Evolutionary conservation across 2,113 vertebrate genomes (phyloP), one percentile per base, ranked within the genome.

Genomic region (Gadus macrocephalus): DNA sequence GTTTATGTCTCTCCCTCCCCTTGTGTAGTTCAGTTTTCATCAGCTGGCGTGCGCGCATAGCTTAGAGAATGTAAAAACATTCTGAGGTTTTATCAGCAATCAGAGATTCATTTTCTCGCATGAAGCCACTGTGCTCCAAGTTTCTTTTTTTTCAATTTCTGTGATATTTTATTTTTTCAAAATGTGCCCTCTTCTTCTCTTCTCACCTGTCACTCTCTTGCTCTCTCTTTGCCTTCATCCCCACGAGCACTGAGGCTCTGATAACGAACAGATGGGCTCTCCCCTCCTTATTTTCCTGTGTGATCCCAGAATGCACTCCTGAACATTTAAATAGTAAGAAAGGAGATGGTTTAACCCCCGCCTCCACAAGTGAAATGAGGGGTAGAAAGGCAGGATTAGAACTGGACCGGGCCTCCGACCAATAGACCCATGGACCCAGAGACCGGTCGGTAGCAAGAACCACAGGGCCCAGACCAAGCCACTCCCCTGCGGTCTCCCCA

Each of bases 381-480:
- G 73, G 60, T 78, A 71, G 70, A 79, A 71, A 67, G 64, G 66
- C 59, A 72, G 72, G 31, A 78, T 73, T 75, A 72, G 75, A 74
- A 83, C 79, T 77, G 70, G 79, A 78, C 72, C 82, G 71, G 15
- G 60, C 19, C 2, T 62, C 22, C 8, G 60, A 62, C 60, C 31
- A 1, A 35, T 35, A 35, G 17, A 60, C 42, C 42, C 42, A 20
- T 63, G 68, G 69, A 63, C 70, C 76, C 25, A 76, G 67, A 56
- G 76, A 73, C 64, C 55, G 64, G 67, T 87, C 87, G 42, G 42
- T 49, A 49, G 42, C 87, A 85, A 77, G 59, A 85, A 83, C 89
- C 87, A 76, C 87, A 86, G 85, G 42, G 8, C 78, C 74, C 77
- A 20, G 79, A 76, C 78, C 83, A 80, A 81, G 82, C 64, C 67